Base-by-base conservation (phyloP, 2,113 vertebrate genomes). In the Diglossa brunneiventris region DNA sequence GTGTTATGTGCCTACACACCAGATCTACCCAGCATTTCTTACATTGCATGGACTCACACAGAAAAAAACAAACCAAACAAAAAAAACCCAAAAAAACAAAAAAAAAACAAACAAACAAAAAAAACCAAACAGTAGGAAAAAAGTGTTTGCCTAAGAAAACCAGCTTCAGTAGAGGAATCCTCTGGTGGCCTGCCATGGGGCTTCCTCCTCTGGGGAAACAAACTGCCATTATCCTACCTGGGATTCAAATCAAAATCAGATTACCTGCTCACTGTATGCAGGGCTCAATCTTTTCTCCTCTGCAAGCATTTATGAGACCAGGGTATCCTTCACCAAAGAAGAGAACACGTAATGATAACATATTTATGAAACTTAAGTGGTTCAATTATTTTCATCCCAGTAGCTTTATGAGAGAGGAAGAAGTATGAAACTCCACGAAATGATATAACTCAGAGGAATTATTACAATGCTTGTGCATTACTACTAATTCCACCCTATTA, bases 401-500 rank as follows among this genome's bases (percentile, higher is more conserved):
- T 70, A 87, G 76, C 35, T 96, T 97, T 92, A 97, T 75, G 92
- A 97, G 93, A 92, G 80, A 95, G 69, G 73, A 47, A 91, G 90
- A 97, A 95, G 84, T 88, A 94, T 64, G 70, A 96, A 97, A 95
- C 64, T 92, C 87, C 87, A 81, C 6, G 11, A 97, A 97, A 94
- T 80, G 21, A 83, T 90, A 92, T 89, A 96, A 97, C 92, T 96
- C 92, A 49, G 78, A 97, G 88, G 92, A 97, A 97, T 97, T 97
- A 97, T 92, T 96, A 83, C 83, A 95, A 96, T 77, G 89, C 96
- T 92, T 69, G 77, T 92, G 94, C 92, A 93, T 96, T 96, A 95
- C 94, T 97, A 97, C 96, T 93, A 97, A 97, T 97, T 97, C 96
- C 96, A 97, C 76, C 72, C 89, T 96, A 96, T 97, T 97, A 97